Conservation (phyloP, 2,888 invertebrate species). For the Bellardia bayeri region DNA sequence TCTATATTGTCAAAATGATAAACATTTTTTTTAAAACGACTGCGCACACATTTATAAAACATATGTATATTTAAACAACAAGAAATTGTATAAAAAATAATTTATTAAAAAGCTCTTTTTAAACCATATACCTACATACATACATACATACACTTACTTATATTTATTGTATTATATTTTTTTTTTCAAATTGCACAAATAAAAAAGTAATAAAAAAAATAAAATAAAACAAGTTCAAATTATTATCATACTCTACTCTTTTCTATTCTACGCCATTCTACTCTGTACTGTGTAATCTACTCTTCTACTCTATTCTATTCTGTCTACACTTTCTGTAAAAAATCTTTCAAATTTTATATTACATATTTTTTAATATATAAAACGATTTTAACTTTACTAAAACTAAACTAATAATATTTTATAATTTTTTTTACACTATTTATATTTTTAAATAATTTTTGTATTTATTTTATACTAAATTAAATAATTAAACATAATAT, state of each 20-base stretch:
- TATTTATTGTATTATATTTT: conserved; percentile 17
- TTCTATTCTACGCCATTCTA: not conserved
- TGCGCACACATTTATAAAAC: conserved; percentile 68
- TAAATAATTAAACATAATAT: conserved; percentile 20
- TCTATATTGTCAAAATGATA: conserved; percentile 52
- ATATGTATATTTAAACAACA: conserved; percentile 25
- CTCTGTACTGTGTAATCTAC: not conserved
- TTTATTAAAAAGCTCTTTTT: not conserved
- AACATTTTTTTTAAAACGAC: conserved; percentile 57
- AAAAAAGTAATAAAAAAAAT: conserved; percentile 19
- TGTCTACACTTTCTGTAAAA: conserved; percentile 66
- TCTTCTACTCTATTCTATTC: not conserved
- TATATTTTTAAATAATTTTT: conserved; percentile 65
- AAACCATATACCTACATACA: not conserved
- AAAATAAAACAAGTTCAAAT: conserved; percentile 70
- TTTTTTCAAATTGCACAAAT: conserved; percentile 69
- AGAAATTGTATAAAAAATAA: conserved; percentile 39
- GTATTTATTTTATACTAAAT: conserved; percentile 71
- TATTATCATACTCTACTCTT: conserved; percentile 54
- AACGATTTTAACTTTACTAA: conserved; percentile 54
- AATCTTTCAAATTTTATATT: conserved; percentile 27
- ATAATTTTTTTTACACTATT: conserved; percentile 65
- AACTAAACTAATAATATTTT: conserved; percentile 37
- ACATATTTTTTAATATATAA: conserved; percentile 33
- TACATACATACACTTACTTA: no score